Percentiles rank a stretch among this genome's conserved stretches.
Conservation (phyloP, 2,888 invertebrate genomes). For the Cremastobaeus sp. region DNA sequence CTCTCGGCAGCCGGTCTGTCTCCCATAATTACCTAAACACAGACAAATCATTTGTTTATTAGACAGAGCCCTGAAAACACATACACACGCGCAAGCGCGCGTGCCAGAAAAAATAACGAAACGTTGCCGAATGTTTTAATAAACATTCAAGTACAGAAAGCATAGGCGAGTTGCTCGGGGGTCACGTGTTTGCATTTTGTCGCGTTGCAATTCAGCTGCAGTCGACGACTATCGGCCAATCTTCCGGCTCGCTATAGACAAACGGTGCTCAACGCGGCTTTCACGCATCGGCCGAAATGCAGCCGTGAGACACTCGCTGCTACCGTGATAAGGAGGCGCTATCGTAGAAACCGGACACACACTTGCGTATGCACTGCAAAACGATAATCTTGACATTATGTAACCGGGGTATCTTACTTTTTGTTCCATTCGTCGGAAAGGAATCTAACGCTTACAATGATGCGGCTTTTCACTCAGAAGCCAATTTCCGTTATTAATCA, state of each 20-base stretch:
- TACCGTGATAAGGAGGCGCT: constrained; percentile 56
- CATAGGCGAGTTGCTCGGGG: neutral
- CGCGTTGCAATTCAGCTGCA: constrained; percentile 9
- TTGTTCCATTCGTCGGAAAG: constrained; percentile 21
- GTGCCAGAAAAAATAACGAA: constrained; percentile 29
- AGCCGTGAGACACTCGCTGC: constrained; percentile 57
- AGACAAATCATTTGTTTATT: constrained; percentile 64
- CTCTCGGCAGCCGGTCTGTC: constrained; percentile 95
- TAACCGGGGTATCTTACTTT: constrained; percentile 37
- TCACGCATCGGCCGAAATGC: constrained; percentile 51
- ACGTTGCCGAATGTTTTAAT: constrained; percentile 18
- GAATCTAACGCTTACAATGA: neutral
- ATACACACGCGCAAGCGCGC: constrained; percentile 6
- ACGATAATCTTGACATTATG: constrained; percentile 44
- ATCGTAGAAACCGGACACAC: constrained; percentile 54
- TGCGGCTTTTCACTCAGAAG: too few species aligned
- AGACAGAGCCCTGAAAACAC: constrained; percentile 11
- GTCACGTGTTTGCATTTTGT: constrained; percentile 1
- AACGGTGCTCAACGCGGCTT: constrained; percentile 60
- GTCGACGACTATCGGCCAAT: neutral
- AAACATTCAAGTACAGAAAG: constrained; percentile 4
- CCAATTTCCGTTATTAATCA: too few species aligned
- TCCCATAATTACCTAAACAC: constrained; percentile 96
- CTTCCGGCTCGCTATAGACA: constrained; percentile 40
- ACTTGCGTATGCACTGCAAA: constrained; percentile 33